Conservation (phyloP, 2,888 invertebrate species). For the Campoplex capitator region DNA sequence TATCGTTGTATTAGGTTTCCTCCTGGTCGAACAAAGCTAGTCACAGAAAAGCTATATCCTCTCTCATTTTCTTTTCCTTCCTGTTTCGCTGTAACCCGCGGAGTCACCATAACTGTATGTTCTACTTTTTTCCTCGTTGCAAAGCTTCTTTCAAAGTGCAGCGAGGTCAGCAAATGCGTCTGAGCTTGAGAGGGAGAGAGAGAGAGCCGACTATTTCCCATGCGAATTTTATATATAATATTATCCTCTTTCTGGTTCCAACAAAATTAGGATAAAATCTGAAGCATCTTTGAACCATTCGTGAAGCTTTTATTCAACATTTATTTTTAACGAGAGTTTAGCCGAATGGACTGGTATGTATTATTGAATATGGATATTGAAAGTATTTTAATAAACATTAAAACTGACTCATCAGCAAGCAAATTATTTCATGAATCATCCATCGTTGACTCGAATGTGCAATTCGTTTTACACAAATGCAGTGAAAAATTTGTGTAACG, state of each 20-base stretch:
- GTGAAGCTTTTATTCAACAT: slow-evolving; percentile 24
- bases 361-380: neutral
- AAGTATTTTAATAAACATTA: neutral
- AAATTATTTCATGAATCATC: too few species aligned
- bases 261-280: slow-evolving; percentile 41
- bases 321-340: slow-evolving; percentile 1
- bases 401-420: neutral
- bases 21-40: slow-evolving; percentile 48
- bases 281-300: slow-evolving; percentile 25
- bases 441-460: neutral
- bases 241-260: neutral
- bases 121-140: neutral
- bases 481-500: neutral
- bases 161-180: slow-evolving; percentile 54
- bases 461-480: neutral
- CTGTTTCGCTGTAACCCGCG: neutral
- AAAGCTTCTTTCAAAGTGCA: slow-evolving; percentile 51
- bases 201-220: slow-evolving; percentile 36
- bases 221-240: slow-evolving; percentile 8
- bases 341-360: neutral
- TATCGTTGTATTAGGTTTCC: slow-evolving; percentile 55
- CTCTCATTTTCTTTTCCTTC: slow-evolving; percentile 54
- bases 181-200: slow-evolving; percentile 17
- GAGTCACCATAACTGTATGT: slow-evolving; percentile 21
- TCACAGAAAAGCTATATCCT: slow-evolving; percentile 38